Percentiles rank a stretch among this genome's conserved stretches.
These are phyloP conservation scores for Apis florea DNA, from an alignment of 1,140 invertebrate species.

Conservation along the genomic window DNA sequence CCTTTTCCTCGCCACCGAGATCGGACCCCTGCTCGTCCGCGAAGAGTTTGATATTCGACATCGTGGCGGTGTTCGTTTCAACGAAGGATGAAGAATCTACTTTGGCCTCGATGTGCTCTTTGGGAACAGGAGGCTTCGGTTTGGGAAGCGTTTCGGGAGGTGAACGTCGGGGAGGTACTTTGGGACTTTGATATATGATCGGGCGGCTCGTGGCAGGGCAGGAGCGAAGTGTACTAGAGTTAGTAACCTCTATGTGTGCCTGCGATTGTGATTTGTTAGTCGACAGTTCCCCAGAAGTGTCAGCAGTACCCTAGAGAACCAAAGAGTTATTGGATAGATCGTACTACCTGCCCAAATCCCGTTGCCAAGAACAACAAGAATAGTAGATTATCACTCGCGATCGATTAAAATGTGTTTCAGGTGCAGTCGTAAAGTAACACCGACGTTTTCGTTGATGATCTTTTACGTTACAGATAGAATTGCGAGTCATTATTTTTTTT, in stretches of 20 bases:
- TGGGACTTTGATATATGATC: conserved; percentile 75
- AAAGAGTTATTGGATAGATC: conserved; percentile 63
- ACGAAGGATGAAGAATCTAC: conserved; percentile 34
- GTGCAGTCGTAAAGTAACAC: neutral
- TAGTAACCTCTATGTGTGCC: conserved; percentile 70
- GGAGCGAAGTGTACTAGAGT: conserved; percentile 64
- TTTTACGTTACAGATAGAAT: too few species aligned
- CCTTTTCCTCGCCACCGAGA: conserved; percentile 16
- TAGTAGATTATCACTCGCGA: neutral
- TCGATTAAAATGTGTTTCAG: conserved; percentile 10
- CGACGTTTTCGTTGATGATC: too few species aligned
- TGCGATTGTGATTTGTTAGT: conserved; percentile 74
- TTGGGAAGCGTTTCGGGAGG: conserved; percentile 64
- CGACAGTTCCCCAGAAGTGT: conserved; percentile 72
- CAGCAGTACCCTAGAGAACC: conserved; percentile 79
- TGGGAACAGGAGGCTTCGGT: conserved; percentile 33
- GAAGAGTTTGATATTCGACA: conserved; percentile 7
- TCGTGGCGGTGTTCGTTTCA: conserved; percentile 31
- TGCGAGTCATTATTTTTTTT: too few species aligned
- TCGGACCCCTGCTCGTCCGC: conserved; percentile 30
- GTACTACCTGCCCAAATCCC: conserved; percentile 51
- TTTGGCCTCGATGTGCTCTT: conserved; percentile 44
- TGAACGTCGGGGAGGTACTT: conserved; percentile 70
- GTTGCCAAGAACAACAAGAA: conserved; percentile 51
- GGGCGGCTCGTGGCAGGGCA: conserved; percentile 63